Evolutionary conservation across 2,797 vertebrate species (phyloP).

Genomic region (Chloroceryle inda): DNA sequence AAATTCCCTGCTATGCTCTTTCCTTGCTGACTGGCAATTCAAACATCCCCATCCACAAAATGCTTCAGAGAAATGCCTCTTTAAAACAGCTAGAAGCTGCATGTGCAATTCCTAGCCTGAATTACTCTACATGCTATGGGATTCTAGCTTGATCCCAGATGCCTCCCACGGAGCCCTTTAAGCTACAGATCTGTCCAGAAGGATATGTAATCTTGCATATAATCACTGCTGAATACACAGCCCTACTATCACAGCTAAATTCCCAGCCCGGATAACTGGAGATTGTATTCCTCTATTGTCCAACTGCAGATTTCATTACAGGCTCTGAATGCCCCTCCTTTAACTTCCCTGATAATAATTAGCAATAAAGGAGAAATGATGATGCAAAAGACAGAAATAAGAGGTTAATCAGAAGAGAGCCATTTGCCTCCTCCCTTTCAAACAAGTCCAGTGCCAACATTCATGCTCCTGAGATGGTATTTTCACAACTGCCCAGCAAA

Average conservation of each 20-base stretch:
- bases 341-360: background rate
- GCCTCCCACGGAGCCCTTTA: slow-evolving; percentile 2
- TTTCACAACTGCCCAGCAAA: background rate
- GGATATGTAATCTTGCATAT: background rate
- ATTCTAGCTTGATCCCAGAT: background rate
- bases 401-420: background rate
- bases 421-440: background rate
- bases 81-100: background rate
- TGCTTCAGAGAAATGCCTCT: background rate
- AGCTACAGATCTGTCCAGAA: slow-evolving; percentile 33
- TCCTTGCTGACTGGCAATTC: background rate
- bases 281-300: slow-evolving; percentile 16
- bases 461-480: background rate
- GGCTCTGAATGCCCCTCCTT: slow-evolving; percentile 6
- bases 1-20: background rate
- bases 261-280: slow-evolving; percentile 12
- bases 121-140: background rate
- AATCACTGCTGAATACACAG: background rate
- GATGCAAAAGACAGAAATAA: background rate
- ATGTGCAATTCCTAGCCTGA: background rate
- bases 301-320: slow-evolving; percentile 44
- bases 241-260: background rate
- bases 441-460: background rate
- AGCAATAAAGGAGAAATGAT: slow-evolving; percentile 3
- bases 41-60: background rate